Evolutionary conservation across 2,797 vertebrate genomes (phyloP).

Genomic region (Cyclopterus lumpus): DNA sequence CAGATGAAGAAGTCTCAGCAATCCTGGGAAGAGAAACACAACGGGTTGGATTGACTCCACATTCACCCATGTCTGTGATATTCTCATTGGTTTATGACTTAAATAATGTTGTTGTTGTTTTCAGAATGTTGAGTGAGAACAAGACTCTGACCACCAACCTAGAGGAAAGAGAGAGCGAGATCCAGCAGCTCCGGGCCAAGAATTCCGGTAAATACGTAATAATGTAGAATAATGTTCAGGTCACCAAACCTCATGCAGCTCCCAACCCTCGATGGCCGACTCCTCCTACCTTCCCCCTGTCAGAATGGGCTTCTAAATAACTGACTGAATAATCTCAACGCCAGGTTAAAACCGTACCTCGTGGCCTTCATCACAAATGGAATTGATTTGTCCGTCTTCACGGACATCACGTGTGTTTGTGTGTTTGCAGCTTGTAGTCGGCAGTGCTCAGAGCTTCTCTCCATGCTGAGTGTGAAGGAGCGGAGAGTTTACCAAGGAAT

Average conservation of each 20-base stretch:
- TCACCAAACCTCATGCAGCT: background rate
- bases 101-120: constrained; percentile 11
- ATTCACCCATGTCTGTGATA: background rate
- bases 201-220: constrained; percentile 84
- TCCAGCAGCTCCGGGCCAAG: constrained; percentile 85
- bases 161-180: constrained; percentile 83
- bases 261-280: background rate
- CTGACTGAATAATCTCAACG: background rate
- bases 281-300: background rate
- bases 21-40: constrained; percentile 88
- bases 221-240: background rate
- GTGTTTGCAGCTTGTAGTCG: constrained; percentile 82
- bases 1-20: constrained; percentile 90
- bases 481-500: constrained; percentile 84
- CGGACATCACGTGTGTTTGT: background rate
- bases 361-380: background rate
- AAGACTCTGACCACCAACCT: constrained; percentile 83
- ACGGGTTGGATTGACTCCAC: constrained; percentile 79
- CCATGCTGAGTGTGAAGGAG: constrained; percentile 86
- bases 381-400: background rate
- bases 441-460: constrained; percentile 87
- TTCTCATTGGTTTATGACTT: background rate
- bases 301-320: background rate
- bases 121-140: constrained; percentile 89
- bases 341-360: background rate